A percentile compares a stretch with the other conserved stretches of the same genome.
Conservation (phyloP, 2,113 vertebrate genomes). For the Anhinga anhinga region DNA sequence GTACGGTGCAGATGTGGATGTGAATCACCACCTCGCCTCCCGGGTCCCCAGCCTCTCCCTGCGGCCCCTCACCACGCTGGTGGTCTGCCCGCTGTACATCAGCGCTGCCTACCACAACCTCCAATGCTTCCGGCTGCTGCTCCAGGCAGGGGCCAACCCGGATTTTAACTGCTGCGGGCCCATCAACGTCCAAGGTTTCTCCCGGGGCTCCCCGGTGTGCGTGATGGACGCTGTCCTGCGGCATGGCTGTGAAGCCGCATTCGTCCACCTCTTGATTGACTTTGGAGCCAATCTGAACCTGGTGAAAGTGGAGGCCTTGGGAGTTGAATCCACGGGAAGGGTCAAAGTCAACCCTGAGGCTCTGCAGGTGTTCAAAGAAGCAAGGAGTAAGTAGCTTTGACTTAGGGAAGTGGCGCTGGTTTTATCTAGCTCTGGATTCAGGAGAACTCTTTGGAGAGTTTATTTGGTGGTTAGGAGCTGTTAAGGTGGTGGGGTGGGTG, state of each 20-base stretch:
- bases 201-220: conserved; percentile 84
- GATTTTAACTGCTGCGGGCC: conserved; percentile 91
- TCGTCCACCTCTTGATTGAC: conserved; percentile 85
- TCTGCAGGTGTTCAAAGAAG: conserved; percentile 82
- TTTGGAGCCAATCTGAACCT: conserved; percentile 87
- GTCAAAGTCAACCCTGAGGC: conserved; percentile 86
- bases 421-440: neutral
- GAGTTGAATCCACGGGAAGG: conserved; percentile 72
- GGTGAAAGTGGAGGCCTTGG: conserved; percentile 80
- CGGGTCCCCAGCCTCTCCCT: conserved; percentile 70
- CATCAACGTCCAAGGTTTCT: conserved; percentile 81
- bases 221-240: conserved; percentile 89
- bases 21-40: conserved; percentile 83
- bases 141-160: conserved; percentile 89
- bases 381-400: conserved; percentile 81
- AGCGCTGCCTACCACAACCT: conserved; percentile 93
- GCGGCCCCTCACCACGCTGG: conserved; percentile 87
- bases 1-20: conserved; percentile 89
- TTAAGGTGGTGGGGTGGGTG: neutral
- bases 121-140: conserved; percentile 86
- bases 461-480: neutral
- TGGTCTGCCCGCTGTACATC: conserved; percentile 92
- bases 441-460: neutral
- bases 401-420: neutral
- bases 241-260: conserved; percentile 85